These are phyloP conservation scores for Acanthosepion esculentum DNA, from an alignment of 2,888 invertebrate genomes.

Conservation along the genomic window DNA sequence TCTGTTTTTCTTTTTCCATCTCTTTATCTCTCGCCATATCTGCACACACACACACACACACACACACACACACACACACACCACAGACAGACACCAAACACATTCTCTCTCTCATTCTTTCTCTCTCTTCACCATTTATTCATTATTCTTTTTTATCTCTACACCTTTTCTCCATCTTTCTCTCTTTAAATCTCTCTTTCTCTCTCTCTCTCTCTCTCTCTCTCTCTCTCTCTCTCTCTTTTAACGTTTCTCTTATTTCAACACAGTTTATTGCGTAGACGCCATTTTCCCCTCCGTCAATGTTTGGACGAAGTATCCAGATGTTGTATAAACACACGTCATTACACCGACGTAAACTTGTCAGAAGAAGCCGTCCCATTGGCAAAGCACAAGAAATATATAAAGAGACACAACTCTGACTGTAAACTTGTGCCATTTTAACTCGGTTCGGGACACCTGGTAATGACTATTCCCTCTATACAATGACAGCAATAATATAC, in stretches of 20 bases:
- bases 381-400: not conserved
- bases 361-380: not conserved
- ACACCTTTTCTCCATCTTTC: too few relatives aligned
- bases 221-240: not conserved
- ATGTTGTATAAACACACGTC: conserved; percentile 8
- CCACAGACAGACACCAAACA: not conserved
- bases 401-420: not conserved
- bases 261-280: not conserved
- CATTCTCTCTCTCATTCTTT: not conserved
- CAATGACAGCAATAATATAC: not conserved
- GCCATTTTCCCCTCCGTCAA: not conserved
- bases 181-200: too few relatives aligned
- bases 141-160: too few relatives aligned
- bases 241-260: not conserved
- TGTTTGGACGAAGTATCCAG: not conserved
- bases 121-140: not conserved
- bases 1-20: not conserved
- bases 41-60: too few relatives aligned
- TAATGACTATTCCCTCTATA: not conserved
- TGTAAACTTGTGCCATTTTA: not conserved
- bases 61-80: too few relatives aligned
- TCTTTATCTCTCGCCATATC: not conserved
- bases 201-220: not conserved
- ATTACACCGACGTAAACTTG: conserved; percentile 12
- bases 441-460: not conserved